Evolutionary conservation across 30 jellyfish, hydroid and myxozoan genomes (phyloP).

Genomic region (Catostylus mosaicus): DNA sequence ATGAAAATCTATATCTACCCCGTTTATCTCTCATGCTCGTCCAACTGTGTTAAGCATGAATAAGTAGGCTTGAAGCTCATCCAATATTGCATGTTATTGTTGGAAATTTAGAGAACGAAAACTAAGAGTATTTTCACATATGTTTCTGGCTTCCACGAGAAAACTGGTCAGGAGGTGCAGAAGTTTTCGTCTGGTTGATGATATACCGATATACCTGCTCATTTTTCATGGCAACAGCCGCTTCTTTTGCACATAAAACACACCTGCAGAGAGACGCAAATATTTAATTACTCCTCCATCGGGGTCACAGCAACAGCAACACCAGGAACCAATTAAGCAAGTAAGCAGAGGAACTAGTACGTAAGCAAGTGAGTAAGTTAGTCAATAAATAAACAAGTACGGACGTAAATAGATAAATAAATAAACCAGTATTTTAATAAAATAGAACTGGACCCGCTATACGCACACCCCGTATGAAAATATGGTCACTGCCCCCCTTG

Average conservation of each 20-base stretch:
- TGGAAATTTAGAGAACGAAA: neutral
- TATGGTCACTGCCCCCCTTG: too few relatives aligned
- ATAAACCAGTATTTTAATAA: too few relatives aligned
- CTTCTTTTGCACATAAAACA: neutral
- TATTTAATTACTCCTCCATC: conserved; percentile 11
- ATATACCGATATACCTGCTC: conserved; percentile 10
- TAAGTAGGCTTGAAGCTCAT: neutral
- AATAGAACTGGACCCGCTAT: too few relatives aligned
- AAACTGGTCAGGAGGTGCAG: neutral
- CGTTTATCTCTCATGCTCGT: neutral
- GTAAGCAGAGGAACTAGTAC: too few relatives aligned
- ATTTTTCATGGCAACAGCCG: conserved; percentile 22
- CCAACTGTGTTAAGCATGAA: neutral
- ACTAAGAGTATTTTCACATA: neutral
- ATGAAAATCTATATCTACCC: neutral
- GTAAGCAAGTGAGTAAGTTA: too few relatives aligned
- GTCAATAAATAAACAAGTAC: too few relatives aligned
- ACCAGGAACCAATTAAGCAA: neutral
- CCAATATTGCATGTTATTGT: neutral
- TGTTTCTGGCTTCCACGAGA: neutral
- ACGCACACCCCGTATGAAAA: too few relatives aligned
- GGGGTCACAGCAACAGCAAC: neutral
- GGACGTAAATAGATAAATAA: too few relatives aligned
- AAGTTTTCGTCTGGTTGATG: neutral
- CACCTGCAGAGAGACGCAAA: conserved; percentile 8